phyloP scores from a whole-genome alignment of 2,797 vertebrate genomes.

The Brachyrhaphis roseni region DNA sequence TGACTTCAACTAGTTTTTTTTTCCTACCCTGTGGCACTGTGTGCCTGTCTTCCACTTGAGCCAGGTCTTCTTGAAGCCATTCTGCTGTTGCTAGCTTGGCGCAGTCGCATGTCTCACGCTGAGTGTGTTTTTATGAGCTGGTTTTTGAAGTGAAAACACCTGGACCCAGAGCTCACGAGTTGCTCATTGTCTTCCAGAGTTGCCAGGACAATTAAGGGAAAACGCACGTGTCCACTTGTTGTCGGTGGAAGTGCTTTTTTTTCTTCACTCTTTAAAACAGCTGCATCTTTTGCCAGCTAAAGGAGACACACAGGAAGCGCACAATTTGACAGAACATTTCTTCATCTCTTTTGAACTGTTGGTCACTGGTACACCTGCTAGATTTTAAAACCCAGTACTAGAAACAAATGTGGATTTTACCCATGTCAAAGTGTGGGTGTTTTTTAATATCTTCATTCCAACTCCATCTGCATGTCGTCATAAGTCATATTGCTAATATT shows the following conservation, averaged over 20 bases:
- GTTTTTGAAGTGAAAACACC: slow-evolving; percentile 74
- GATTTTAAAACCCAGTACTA: not conserved
- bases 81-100: slow-evolving; percentile 64
- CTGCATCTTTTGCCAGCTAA: slow-evolving; percentile 30
- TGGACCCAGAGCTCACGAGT: slow-evolving; percentile 58
- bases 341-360: not conserved
- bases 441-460: not conserved
- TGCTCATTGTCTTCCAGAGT: slow-evolving; percentile 64
- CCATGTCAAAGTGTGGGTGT: not conserved
- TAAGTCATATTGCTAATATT: not conserved
- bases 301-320: not conserved
- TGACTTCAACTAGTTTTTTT: slow-evolving; percentile 61
- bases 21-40: slow-evolving; percentile 48
- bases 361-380: not conserved
- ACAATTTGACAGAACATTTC: not conserved
- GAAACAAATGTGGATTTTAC: not conserved
- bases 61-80: slow-evolving; percentile 57
- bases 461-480: too few species aligned
- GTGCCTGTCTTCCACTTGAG: slow-evolving; percentile 56
- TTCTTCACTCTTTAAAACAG: slow-evolving; percentile 52
- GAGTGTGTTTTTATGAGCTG: slow-evolving; percentile 62
- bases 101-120: slow-evolving; percentile 55
- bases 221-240: slow-evolving; percentile 54
- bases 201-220: slow-evolving; percentile 58
- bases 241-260: slow-evolving; percentile 54